These are phyloP conservation scores for Nomada hirtipes DNA, from an alignment of 2,888 invertebrate species.

Conservation along the genomic window DNA sequence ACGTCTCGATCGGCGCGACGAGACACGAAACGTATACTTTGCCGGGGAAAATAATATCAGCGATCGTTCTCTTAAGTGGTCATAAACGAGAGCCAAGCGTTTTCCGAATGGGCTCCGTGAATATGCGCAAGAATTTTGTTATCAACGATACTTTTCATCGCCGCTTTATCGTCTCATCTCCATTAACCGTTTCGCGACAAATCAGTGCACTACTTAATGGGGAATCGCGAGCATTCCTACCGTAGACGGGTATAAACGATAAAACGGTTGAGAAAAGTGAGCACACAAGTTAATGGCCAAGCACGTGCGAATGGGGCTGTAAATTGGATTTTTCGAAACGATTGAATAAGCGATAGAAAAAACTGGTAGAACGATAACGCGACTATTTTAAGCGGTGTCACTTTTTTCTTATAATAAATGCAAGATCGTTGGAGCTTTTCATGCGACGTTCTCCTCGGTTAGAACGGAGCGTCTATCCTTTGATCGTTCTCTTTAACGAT, in stretches of 20 bases:
- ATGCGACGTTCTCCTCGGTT: too few species aligned
- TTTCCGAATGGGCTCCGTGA: slow-evolving; percentile 4
- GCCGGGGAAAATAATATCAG: slow-evolving; percentile 19
- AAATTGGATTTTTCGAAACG: slow-evolving; percentile 29
- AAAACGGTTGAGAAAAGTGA: slow-evolving; percentile 31
- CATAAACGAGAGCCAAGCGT: slow-evolving; percentile 1
- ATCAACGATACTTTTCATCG: slow-evolving; percentile 26
- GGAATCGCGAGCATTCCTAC: slow-evolving; percentile 2
- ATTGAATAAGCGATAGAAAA: slow-evolving; percentile 24
- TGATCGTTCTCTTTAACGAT: too few species aligned
- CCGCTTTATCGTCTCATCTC: slow-evolving; percentile 12
- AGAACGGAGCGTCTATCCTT: too few species aligned
- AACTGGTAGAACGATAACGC: slow-evolving; percentile 24
- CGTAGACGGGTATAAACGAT: slow-evolving; percentile 16
- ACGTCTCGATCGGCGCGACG: slow-evolving; percentile 5
- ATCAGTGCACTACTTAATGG: slow-evolving; percentile 30
- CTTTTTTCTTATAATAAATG: too few species aligned
- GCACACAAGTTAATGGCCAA: slow-evolving; percentile 33
- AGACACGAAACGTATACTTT: background rate
- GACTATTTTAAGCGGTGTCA: slow-evolving; percentile 13
- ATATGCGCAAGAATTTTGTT: slow-evolving; percentile 4
- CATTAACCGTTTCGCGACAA: slow-evolving; percentile 15
- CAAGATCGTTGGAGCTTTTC: too few species aligned
- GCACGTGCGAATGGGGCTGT: slow-evolving; percentile 25
- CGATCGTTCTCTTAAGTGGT: background rate